These are phyloP conservation scores for Mesoligia furuncula DNA, from an alignment of 2,888 invertebrate genomes.

Conservation along the genomic window DNA sequence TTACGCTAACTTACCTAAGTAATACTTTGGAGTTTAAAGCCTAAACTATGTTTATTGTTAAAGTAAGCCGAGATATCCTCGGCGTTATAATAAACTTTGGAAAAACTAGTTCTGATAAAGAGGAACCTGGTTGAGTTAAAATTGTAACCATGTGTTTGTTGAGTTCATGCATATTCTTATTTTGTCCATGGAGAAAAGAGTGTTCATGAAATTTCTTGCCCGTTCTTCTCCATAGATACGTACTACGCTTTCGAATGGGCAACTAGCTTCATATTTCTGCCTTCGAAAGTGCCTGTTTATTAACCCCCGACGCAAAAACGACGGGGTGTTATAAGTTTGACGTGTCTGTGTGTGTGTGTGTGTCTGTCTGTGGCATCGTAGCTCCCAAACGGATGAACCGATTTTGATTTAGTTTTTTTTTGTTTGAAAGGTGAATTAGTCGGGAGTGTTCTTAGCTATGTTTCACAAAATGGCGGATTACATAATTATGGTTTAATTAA, in stretches of 20 bases:
- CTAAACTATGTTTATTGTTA: conserved; percentile 62
- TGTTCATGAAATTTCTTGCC: neutral
- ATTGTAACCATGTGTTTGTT: neutral
- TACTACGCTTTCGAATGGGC: neutral
- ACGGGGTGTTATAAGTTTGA: no score
- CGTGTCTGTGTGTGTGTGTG: no score
- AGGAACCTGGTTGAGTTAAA: neutral
- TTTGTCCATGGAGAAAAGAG: neutral
- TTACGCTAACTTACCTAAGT: conserved; percentile 2
- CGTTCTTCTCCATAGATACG: neutral
- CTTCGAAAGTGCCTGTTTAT: neutral
- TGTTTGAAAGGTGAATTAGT: no score
- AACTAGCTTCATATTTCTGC: neutral
- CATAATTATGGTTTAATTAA: neutral
- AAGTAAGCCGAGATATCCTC: conserved; percentile 31
- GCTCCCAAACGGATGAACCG: no score
- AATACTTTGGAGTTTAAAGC: conserved; percentile 47
- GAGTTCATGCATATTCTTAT: neutral
- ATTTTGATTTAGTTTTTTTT: no score
- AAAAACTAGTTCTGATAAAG: conserved; percentile 26
- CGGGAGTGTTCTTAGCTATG: no score
- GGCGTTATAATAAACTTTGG: conserved; percentile 28
- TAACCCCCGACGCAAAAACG: no score
- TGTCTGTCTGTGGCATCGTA: no score
- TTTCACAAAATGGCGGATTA: no score